Base-by-base conservation (phyloP, 1,140 invertebrate genomes). In the Pogonomyrmex barbatus region DNA sequence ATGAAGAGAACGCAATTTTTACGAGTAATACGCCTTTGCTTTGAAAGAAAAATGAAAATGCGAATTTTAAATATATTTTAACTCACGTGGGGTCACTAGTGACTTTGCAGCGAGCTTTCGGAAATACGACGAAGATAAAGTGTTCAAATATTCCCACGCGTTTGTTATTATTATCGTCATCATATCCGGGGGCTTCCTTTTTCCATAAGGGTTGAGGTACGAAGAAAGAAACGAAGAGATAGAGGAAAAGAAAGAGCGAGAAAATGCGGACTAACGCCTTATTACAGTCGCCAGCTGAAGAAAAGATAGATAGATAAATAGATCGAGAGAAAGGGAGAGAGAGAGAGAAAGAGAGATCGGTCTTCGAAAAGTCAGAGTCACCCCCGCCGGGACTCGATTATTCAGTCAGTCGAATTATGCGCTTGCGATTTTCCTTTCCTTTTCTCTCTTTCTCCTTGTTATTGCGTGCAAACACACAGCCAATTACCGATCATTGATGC, bases 331-430 rank as follows among this genome's bases (percentile, higher is more conserved):
- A 60, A 56, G 62, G 77, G 47, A 81, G 39, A 63, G 54, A 73
- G 47, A 63, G 60, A 42, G 70, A 42, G 65, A 83, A n/a, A 68
- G 63, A 67, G 75, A 70, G 54, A 62, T 73, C 45, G 68, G 58
- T 14, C 65, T 82, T 62, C 24, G 52, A 83, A 87, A 71, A 58
- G 47, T 39, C 65, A 60, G 24, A 83, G 58, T 81, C 56, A 87
- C 30, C 68, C 50, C 60, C 79, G 65, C 0, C 30, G 77, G 79
- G 85, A 73, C 10, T 75, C 75, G 76, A 87, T 89, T 87, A 89
- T 90, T 90, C 45, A 60, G 30, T n/a, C 65, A 47, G 36, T 63
- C 76, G 50, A 86, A 58, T 71, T 85, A 89, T 82, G 24, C n/a
- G 50, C 56, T n/a, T 33, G 52, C 42, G 14, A 77, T 50, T 54